Evolutionary conservation across 2,888 invertebrate genomes (phyloP).

Genomic region (Tryphoninae sp.): DNA sequence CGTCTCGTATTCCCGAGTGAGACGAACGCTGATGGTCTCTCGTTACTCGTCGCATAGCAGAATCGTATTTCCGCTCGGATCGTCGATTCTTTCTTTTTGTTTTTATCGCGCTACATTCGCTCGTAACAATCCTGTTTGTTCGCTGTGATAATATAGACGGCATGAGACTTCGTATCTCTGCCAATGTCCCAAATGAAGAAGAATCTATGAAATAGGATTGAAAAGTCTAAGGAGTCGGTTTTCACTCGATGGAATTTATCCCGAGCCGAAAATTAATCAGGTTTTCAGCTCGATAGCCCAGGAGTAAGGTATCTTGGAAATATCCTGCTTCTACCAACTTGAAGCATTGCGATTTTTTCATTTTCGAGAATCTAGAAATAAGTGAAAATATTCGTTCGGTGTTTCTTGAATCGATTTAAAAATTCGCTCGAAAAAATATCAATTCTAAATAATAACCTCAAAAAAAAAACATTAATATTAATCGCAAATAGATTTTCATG

Average conservation of each 20-base stretch:
- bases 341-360: too few species aligned
- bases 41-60: conserved; percentile 53
- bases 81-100: conserved; percentile 20
- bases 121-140: conserved; percentile 30
- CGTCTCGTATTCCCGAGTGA: conserved; percentile 41
- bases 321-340: too few species aligned
- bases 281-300: too few species aligned
- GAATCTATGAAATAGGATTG: neutral
- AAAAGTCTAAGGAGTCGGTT: conserved; percentile 10
- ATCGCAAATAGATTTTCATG: too few species aligned
- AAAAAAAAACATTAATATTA: too few species aligned
- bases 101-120: conserved; percentile 17
- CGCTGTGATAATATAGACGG: neutral
- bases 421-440: too few species aligned
- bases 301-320: too few species aligned
- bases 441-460: too few species aligned
- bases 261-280: too few species aligned
- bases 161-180: neutral
- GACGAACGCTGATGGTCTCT: conserved; percentile 35
- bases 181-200: neutral
- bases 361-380: too few species aligned
- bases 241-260: neutral
- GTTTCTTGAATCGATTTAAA: too few species aligned
- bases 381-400: too few species aligned
- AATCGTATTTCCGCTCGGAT: conserved; percentile 50